A percentile compares a stretch with the other conserved stretches of the same genome.
These are phyloP conservation scores for Epiperipatus broadwayi DNA, from an alignment of 2,888 invertebrate genomes.

Conservation along the genomic window DNA sequence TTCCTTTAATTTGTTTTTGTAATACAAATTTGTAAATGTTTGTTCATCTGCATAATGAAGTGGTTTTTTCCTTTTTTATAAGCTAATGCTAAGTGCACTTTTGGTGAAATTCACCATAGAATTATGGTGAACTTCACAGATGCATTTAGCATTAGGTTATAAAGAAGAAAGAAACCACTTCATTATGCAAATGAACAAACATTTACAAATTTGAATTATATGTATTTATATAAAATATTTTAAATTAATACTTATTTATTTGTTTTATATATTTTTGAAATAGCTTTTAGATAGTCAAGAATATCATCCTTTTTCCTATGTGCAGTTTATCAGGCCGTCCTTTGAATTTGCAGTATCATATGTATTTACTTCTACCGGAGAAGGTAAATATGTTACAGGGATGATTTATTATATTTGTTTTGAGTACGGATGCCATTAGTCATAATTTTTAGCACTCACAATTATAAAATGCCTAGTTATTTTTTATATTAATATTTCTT, in stretches of 20 bases:
- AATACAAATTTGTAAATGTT: too few species aligned
- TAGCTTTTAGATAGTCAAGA: conserved; percentile 51
- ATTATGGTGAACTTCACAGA: too few species aligned
- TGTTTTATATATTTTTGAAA: conserved; percentile 14
- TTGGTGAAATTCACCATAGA: too few species aligned
- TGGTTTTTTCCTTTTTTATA: too few species aligned
- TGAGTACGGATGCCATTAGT: neutral
- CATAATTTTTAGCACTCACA: too few species aligned
- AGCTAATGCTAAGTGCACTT: too few species aligned
- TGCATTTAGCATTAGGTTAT: too few species aligned
- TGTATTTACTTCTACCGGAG: conserved; percentile 64
- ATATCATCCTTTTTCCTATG: conserved; percentile 55
- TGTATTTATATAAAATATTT: neutral
- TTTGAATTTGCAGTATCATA: conserved; percentile 64
- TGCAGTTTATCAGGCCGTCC: conserved; percentile 54
- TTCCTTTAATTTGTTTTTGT: too few species aligned
- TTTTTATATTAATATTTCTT: too few species aligned
- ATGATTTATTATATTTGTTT: neutral
- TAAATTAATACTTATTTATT: conserved; percentile 6
- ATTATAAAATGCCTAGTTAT: too few species aligned
- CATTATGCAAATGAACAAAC: neutral
- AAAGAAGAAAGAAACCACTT: too few species aligned
- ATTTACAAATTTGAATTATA: neutral
- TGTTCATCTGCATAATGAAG: too few species aligned
- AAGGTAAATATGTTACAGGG: conserved; percentile 22